Evolutionary conservation across 2,113 vertebrate species (phyloP).

Genomic region (Crotophaga sulcirostris): DNA sequence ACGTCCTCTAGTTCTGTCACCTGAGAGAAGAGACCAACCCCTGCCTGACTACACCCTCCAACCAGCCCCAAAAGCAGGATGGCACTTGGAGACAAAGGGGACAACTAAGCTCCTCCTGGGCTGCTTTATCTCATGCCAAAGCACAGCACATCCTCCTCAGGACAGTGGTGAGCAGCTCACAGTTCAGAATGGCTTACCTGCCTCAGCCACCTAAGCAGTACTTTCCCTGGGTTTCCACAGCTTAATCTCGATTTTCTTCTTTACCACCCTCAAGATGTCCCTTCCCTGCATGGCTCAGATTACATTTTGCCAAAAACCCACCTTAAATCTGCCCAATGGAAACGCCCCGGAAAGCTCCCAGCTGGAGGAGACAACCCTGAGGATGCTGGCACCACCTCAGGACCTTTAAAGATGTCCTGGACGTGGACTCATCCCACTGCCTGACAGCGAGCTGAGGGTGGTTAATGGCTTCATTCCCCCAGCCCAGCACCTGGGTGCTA

Average conservation of each 20-base stretch:
- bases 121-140: neutral
- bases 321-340: neutral
- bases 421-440: rapidly evolving
- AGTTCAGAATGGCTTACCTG: neutral
- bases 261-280: neutral
- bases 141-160: neutral
- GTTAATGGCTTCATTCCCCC: neutral
- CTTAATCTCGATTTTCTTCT: neutral
- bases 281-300: neutral
- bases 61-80: neutral
- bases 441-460: neutral
- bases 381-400: neutral
- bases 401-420: neutral
- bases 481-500: neutral
- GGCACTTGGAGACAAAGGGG: neutral
- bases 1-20: no score
- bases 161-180: neutral
- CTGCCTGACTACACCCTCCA: no score
- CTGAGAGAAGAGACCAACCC: no score
- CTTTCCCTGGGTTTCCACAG: neutral
- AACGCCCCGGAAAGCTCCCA: neutral
- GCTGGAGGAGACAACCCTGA: neutral
- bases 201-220: neutral
- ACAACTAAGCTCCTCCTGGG: neutral
- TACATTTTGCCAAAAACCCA: neutral